Evolutionary conservation across 1,140 invertebrate genomes (phyloP).

Genomic region (Melitaea cinxia): DNA sequence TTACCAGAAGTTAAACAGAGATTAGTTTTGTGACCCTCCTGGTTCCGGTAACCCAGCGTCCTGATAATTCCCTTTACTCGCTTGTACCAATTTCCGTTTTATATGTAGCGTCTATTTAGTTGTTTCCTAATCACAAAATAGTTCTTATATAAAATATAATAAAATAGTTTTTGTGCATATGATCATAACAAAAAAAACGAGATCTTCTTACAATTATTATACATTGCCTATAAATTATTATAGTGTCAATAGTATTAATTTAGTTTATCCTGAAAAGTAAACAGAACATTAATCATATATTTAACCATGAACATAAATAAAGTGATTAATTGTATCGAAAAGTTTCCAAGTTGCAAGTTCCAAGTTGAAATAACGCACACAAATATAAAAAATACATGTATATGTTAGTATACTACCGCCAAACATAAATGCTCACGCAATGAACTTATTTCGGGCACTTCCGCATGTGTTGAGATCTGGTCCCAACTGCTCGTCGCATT

Average conservation of each 20-base stretch:
- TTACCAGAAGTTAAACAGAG: constrained; percentile 62
- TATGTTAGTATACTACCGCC: constrained; percentile 25
- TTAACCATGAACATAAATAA: too few relatives aligned
- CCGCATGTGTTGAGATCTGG: constrained; percentile 64
- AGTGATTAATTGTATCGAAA: too few relatives aligned
- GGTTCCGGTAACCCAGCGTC: constrained; percentile 61
- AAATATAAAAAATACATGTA: constrained; percentile 15
- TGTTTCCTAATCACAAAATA: constrained; percentile 49
- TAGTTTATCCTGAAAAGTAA: too few relatives aligned
- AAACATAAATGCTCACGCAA: constrained; percentile 51
- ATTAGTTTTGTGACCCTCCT: constrained; percentile 58
- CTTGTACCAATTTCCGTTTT: constrained; percentile 70
- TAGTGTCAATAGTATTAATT: too few relatives aligned
- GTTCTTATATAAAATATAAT: constrained; percentile 8
- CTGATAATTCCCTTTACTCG: constrained; percentile 73
- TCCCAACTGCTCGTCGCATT: constrained; percentile 58
- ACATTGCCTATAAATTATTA: too few relatives aligned
- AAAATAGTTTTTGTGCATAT: not conserved
- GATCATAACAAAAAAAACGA: too few relatives aligned
- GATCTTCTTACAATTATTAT: too few relatives aligned
- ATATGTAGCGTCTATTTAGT: constrained; percentile 37
- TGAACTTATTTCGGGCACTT: constrained; percentile 73
- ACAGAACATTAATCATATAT: too few relatives aligned
- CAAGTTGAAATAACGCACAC: not conserved
- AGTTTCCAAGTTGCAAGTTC: too few relatives aligned